Evolutionary conservation across 2,113 vertebrate genomes (phyloP), one percentile per base, ranked within the genome.

Genomic region (Psilopsiagon aurifrons): DNA sequence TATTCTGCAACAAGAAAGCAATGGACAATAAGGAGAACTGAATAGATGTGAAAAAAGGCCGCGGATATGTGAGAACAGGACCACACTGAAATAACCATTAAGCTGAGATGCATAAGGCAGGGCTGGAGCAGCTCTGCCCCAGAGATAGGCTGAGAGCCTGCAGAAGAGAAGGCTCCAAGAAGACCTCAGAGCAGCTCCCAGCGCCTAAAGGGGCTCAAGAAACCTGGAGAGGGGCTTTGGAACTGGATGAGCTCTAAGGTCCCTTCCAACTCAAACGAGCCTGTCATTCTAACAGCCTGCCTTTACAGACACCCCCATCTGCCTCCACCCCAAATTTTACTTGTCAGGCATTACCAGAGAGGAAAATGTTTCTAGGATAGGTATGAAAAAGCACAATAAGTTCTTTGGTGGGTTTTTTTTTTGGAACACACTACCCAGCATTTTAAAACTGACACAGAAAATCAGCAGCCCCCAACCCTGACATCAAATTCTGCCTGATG

Each of bases 311-410:
- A 8, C 10, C n/a, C 25, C 41, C 47, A 27, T 25, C 17, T 29
- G 31, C 13, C 29, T 5, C 3, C 37, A 2, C 9, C 10, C 35
- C 62, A 54, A 2, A 17, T 6, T 16, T 55, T 83, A 16, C 46
- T 52, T 4, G 44, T 39, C 4, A 27, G 31, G 6, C 41, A 17
- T 0, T 3, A 4, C 15, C 3, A 1, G 22, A 52, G 46, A 55
- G 24, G 17, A 52, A 19, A 9, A 41, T 3, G 0, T 33, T n/a
- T 29, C 27, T 23, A 25, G 6, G 12, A 19, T 6, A 44, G 3
- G 10, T 2, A 7, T 4, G 1, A 33, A 55, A 62, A 75, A 17
- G 2, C 9, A 22, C 3, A 39, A 1, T 1, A 4, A 57, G 12
- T 24, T 3, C 1, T 43, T 29, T 41, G 57, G 33, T 23, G 2